A percentile compares a stretch with the other conserved stretches of the same genome.
These are phyloP conservation scores for Esox niger DNA, from an alignment of 2,113 vertebrate genomes.

Conservation along the genomic window DNA sequence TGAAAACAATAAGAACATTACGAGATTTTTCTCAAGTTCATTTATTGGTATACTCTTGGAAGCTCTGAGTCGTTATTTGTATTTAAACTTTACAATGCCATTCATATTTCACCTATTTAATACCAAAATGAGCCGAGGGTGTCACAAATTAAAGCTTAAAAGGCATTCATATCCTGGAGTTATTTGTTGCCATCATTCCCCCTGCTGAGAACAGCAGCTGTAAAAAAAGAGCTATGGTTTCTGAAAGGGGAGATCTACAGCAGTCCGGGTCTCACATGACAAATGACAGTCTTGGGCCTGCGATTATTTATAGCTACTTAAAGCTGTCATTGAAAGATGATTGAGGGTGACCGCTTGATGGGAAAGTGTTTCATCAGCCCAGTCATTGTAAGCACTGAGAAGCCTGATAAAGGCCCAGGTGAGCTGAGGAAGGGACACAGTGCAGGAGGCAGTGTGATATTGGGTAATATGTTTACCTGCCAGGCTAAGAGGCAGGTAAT, in stretches of 20 bases:
- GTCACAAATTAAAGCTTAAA: conserved; percentile 54
- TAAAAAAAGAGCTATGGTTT: conserved; percentile 65
- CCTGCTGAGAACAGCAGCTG: conserved; percentile 55
- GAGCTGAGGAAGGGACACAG: conserved; percentile 33
- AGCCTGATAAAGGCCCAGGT: conserved; percentile 46
- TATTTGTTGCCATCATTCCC: conserved; percentile 64
- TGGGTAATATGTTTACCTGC: neutral
- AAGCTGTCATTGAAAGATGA: conserved; percentile 63
- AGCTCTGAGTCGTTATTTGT: no score
- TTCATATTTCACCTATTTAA: no score
- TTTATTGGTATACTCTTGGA: no score
- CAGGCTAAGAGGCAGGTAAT: neutral
- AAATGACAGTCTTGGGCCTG: conserved; percentile 53
- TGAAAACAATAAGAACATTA: no score
- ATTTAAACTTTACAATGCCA: no score
- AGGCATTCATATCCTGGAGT: conserved; percentile 58
- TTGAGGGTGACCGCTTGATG: conserved; percentile 67
- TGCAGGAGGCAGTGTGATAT: conserved; percentile 2
- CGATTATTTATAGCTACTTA: conserved; percentile 70
- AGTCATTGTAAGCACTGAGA: conserved; percentile 25
- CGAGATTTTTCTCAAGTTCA: no score
- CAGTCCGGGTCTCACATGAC: conserved; percentile 54
- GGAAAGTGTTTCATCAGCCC: conserved; percentile 56
- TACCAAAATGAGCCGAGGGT: no score
- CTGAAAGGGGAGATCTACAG: conserved; percentile 60